These are phyloP conservation scores for Octodon degus DNA, from an alignment of 2,113 vertebrate genomes.

Conservation along the genomic window DNA sequence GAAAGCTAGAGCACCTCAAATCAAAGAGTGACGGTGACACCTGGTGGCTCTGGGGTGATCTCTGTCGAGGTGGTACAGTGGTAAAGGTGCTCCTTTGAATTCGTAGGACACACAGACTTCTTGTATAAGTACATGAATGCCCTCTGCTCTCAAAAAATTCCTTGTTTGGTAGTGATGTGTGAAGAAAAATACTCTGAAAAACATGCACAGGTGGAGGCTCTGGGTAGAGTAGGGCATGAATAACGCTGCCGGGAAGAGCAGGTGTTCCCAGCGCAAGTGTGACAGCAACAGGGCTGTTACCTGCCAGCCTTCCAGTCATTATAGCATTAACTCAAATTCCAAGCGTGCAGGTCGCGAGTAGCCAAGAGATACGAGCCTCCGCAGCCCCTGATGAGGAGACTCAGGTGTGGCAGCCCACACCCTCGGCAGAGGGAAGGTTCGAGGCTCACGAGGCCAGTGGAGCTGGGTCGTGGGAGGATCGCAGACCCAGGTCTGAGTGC, in stretches of 20 bases:
- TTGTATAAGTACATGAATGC: constrained; percentile 2
- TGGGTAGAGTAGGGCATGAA: not conserved
- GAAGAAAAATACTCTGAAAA: constrained; percentile 51
- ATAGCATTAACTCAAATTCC: not conserved
- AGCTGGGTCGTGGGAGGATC: not conserved
- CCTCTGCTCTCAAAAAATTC: constrained; percentile 24
- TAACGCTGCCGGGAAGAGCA: not conserved
- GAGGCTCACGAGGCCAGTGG: not conserved
- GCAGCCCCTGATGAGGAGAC: not conserved
- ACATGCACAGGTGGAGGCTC: not conserved
- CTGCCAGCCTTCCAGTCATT: constrained; percentile 24
- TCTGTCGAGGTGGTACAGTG: not conserved
- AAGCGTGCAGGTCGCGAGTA: not conserved
- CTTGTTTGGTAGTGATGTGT: constrained; percentile 24
- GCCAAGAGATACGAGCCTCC: constrained; percentile 10
- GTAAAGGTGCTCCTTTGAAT: not conserved
- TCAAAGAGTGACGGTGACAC: not conserved
- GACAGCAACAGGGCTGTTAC: not conserved
- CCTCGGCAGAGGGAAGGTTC: not conserved
- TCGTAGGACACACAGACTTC: not conserved
- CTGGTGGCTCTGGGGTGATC: not conserved
- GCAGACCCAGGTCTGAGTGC: not conserved
- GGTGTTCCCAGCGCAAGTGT: constrained; percentile 7
- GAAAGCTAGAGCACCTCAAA: constrained; percentile 14
- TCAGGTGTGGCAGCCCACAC: not conserved